phyloP scores from a whole-genome alignment of 2,113 vertebrate genomes.

The Thomomys bottae region DNA sequence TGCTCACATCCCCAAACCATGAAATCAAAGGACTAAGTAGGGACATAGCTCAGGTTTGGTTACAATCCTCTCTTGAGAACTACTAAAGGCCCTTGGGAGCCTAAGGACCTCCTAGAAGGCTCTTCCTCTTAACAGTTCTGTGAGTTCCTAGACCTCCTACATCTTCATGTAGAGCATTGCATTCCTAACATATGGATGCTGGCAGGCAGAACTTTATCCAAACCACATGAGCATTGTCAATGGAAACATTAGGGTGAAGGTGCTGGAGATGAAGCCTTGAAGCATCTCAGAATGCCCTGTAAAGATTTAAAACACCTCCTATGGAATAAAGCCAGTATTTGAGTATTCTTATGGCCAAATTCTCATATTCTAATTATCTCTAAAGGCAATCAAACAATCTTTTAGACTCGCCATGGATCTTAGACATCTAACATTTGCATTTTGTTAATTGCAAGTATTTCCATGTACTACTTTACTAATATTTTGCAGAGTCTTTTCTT shows the following conservation, averaged over 20 bases:
- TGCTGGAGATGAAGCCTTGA: neutral
- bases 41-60: neutral
- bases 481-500: conserved; percentile 10
- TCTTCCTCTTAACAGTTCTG: neutral
- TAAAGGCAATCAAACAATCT: neutral
- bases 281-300: neutral
- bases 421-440: neutral
- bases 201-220: neutral
- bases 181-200: neutral
- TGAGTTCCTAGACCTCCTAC: too few species aligned
- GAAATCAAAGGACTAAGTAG: neutral
- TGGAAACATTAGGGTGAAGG: neutral
- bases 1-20: too few species aligned
- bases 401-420: neutral
- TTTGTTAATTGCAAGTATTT: conserved; percentile 3
- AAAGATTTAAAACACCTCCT: neutral
- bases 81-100: neutral
- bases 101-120: neutral
- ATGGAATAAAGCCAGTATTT: neutral
- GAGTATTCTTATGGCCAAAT: conserved; percentile 16
- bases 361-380: neutral
- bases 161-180: neutral
- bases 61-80: neutral
- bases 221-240: neutral
- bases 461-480: neutral